Evolutionary conservation across 2,888 invertebrate genomes (phyloP).

Genomic region (Petrophora chlorosata): DNA sequence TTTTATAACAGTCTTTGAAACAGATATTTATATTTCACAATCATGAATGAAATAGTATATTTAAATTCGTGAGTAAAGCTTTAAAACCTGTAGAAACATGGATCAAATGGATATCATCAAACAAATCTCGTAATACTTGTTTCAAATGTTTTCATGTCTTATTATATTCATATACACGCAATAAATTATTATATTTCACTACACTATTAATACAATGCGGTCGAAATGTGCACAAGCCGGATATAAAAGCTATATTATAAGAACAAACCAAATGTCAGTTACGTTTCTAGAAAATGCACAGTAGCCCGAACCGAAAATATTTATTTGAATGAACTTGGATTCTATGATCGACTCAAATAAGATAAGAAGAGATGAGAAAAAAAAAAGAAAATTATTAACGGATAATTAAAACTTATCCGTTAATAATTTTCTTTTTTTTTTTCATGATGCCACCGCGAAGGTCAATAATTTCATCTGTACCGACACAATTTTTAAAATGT

Average conservation of each 20-base stretch:
- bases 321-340: too few species aligned
- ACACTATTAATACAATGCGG: background rate
- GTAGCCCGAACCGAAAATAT: too few species aligned
- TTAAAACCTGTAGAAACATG: constrained; percentile 22
- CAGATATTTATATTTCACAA: background rate
- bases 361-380: too few species aligned
- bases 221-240: background rate
- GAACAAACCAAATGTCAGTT: background rate
- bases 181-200: constrained; percentile 2
- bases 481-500: constrained; percentile 18
- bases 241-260: background rate
- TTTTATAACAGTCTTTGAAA: background rate
- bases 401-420: too few species aligned
- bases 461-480: constrained; percentile 16
- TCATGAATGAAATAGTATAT: constrained; percentile 1
- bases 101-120: constrained; percentile 25
- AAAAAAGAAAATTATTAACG: too few species aligned
- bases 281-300: too few species aligned
- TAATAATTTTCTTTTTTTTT: too few species aligned
- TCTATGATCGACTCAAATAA: too few species aligned
- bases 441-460: too few species aligned
- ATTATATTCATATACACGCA: background rate
- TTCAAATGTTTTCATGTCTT: constrained; percentile 9
- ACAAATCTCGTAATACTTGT: constrained; percentile 17
- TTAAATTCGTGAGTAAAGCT: constrained; percentile 4